phyloP scores from a whole-genome alignment of 30 jellyfish, hydroid and myxozoan species.

The Aurelia aurita complex sp. Pacific region DNA sequence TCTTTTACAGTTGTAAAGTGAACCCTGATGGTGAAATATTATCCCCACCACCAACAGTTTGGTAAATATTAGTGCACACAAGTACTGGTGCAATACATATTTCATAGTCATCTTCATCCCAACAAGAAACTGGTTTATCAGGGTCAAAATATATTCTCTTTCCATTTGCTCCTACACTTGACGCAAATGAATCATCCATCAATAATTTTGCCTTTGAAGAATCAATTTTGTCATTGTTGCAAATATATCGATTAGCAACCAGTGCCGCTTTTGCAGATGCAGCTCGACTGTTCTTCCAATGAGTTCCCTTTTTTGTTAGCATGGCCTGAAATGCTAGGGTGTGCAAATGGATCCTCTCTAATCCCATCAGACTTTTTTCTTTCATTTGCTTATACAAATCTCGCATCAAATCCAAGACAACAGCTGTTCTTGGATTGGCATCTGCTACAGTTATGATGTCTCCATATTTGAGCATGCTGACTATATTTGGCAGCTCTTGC shows the following conservation, averaged over 20 bases:
- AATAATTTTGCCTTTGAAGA: conserved; percentile 66
- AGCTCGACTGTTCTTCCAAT: conserved; percentile 79
- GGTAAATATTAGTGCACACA: conserved; percentile 86
- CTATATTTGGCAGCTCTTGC: conserved; percentile 92
- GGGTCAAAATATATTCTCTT: conserved; percentile 69
- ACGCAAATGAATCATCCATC: conserved; percentile 95
- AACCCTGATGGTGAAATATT: conserved; percentile 90
- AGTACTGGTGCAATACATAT: conserved; percentile 94
- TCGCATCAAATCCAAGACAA: conserved; percentile 77
- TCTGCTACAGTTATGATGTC: conserved; percentile 71
- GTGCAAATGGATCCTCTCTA: conserved; percentile 89
- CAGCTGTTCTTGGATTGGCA: conserved; percentile 93
- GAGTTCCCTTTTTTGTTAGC: conserved; percentile 52
- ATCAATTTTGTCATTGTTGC: conserved; percentile 71
- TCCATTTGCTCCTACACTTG: conserved; percentile 46
- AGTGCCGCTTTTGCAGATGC: conserved; percentile 91
- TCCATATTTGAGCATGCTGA: conserved; percentile 82
- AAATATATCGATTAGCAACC: conserved; percentile 81
- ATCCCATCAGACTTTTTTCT: conserved; percentile 61
- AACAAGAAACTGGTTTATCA: conserved; percentile 86
- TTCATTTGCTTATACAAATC: conserved; percentile 49
- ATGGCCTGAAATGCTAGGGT: conserved; percentile 89
- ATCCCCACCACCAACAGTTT: conserved; percentile 98
- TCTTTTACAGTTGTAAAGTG: conserved; percentile 48
- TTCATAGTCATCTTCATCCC: conserved; percentile 92